Percentiles rank a stretch among this genome's conserved stretches.
Conservation (phyloP, 2,113 vertebrate species). For the Neodon shergylaensis region DNA sequence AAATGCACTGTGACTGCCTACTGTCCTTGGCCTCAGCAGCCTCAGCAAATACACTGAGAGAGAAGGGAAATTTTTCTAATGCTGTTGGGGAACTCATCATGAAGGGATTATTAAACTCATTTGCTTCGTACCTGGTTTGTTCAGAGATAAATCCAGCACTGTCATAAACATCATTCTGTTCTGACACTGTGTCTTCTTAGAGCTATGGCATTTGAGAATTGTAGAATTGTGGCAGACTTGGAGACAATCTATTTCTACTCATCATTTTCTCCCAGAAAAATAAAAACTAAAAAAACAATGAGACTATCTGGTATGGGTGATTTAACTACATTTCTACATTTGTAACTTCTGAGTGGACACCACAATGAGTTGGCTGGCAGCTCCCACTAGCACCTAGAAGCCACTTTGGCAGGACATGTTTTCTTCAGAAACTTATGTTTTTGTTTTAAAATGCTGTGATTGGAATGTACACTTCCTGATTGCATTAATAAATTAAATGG, state of each 20-base stretch:
- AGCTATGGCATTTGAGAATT: constrained; percentile 13
- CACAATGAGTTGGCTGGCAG: neutral
- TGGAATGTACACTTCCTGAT: neutral
- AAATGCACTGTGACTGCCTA: neutral
- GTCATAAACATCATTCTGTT: neutral
- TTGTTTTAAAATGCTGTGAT: neutral
- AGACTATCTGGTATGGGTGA: neutral
- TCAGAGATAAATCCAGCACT: neutral
- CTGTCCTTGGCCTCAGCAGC: neutral
- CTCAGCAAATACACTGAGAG: neutral
- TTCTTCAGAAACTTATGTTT: neutral
- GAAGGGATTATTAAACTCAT: neutral
- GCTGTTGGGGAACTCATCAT: neutral
- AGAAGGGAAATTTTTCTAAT: neutral
- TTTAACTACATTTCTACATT: neutral
- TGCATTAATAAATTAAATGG: constrained; percentile 19
- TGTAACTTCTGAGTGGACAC: constrained; percentile 11
- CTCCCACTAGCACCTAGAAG: neutral
- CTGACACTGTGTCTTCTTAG: neutral
- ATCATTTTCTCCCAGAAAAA: constrained; percentile 23
- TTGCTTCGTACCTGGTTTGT: neutral
- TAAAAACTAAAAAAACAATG: neutral
- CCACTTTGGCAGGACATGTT: neutral
- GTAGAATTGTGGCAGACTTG: neutral
- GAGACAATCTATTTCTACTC: neutral